These are phyloP conservation scores for Temnopleurus reevesii DNA, from an alignment of 53 echinoderm and acorn worm species.

Conservation along the genomic window DNA sequence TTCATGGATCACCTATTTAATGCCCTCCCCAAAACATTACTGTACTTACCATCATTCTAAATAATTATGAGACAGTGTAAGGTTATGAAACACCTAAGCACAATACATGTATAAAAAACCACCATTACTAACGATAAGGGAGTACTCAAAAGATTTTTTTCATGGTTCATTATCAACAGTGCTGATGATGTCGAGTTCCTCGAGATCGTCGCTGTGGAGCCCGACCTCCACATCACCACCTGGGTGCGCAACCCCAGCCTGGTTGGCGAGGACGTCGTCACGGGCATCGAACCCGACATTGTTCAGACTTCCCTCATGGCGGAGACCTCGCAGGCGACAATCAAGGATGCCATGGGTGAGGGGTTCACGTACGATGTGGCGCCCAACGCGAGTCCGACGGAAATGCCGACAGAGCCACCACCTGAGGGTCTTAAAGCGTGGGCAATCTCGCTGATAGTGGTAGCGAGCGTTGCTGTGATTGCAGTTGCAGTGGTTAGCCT, in stretches of 20 bases:
- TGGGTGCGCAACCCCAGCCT: constrained; percentile 73
- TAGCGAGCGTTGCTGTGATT: constrained; percentile 10
- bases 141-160: no score
- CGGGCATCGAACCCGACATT: constrained; percentile 9
- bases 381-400: background rate
- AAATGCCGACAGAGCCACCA: background rate
- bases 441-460: constrained; percentile 43
- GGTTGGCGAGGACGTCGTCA: constrained; percentile 27
- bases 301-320: background rate
- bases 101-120: no score
- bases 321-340: constrained; percentile 32
- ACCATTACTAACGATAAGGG: no score
- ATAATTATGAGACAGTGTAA: no score
- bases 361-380: constrained; percentile 25
- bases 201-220: constrained; percentile 30
- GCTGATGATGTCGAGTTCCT: constrained; percentile 65
- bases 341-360: constrained; percentile 11
- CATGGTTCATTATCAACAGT: no score
- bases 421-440: constrained; percentile 14
- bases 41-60: no score
- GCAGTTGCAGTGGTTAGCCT: background rate
- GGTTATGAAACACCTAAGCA: no score
- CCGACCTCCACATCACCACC: constrained; percentile 69
- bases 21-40: no score
- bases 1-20: no score